Base-by-base conservation (phyloP, 2,113 vertebrate species). In the Xyrauchen texanus region DNA sequence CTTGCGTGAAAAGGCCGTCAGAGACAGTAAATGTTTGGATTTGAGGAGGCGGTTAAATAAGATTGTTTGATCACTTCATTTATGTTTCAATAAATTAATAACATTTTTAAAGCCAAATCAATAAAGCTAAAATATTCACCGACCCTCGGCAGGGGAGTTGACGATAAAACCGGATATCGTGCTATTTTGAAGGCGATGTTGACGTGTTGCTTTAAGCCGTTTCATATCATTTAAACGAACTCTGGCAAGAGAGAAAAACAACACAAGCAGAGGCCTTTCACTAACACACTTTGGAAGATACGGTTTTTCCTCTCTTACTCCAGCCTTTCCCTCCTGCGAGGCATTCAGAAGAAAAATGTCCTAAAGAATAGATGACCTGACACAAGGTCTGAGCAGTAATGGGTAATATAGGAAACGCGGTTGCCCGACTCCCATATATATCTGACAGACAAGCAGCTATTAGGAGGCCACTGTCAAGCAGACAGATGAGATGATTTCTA, bases 291-390 rank as follows among this genome's bases (percentile, higher is more conserved):
- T 16, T 6, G 49, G 15, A 53, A 67, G 21, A 44, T 13, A 13
- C 60, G 0, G 49, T 66, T 47, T 60, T 72, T 42, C 15, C 44
- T n/a, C 53, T 67, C 70, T 46, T 55, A 49, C 64, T 52, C 62
- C 64, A 60, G 47, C 13, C 12, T 68, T 63, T 61, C 73, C 5
- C 52, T 49, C 42, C 86, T 64, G 34, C 47, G 91, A 95, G 92
- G 91, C 88, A 92, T 90, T 93, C 94, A 94, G 86, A 68, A 97
- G 96, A 98, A 95, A 95, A 95, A 98, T 96, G 95, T 93, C 92
- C 92, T 94, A 96, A 95, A 96, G 93, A 96, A 96, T 95, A 95
- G 94, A 98, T 96, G 95, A 94, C 94, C 95, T 95, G 96, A 96
- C 96, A 96, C 95, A 94, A 94, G 93, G 92, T 92, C 95, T 91